Evolutionary conservation across 2,888 invertebrate species (phyloP), one percentile per base, ranked within the genome.

Genomic region (Neoascia interrupta): DNA sequence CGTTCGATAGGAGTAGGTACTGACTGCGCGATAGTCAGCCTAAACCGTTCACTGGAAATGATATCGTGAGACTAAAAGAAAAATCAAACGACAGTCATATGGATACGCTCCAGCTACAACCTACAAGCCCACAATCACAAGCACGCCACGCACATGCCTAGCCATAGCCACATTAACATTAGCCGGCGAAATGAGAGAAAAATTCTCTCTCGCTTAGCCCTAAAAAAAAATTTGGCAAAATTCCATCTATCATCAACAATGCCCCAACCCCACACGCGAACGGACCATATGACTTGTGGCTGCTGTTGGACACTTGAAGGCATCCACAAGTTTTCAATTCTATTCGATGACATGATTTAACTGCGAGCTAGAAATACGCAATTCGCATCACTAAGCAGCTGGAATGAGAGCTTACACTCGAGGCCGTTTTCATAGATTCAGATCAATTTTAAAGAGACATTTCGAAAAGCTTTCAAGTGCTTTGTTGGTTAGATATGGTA

Each of bases 161-260:
- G n/a, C n/a, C n/a, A n/a, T n/a, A n/a, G n/a, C n/a, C n/a, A n/a
- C n/a, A n/a, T n/a, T n/a, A n/a, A n/a, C n/a, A 56, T 63, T 16
- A 36, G 13, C 53, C 56, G 47, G 56, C 31, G 47, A 68, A 56
- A 68, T 19, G 5, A 43, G 15, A 8, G 3, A 13, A 39, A 23
- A 5, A 3, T 23, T 21, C 31, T 63, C 51, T 51, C 56, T 58
- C 63, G 37, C 31, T 64, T 76, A 64, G 76, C 72, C 76, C 76
- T 72, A 66, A 60, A 60, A n/a, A n/a, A n/a, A n/a, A 60, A 72
- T 76, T 76, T 76, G 76, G 76, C 76, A 76, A 72, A 53, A 41
- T 53, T 76, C 72, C 76, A 72, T 60, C 41, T 45, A 64, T 72
- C 64, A 70, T 64, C 39, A 11, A 21, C 8, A 34, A n/a, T 19